phyloP scores from a whole-genome alignment of 2,797 vertebrate genomes.

The Kryptopterus vitreolus region DNA sequence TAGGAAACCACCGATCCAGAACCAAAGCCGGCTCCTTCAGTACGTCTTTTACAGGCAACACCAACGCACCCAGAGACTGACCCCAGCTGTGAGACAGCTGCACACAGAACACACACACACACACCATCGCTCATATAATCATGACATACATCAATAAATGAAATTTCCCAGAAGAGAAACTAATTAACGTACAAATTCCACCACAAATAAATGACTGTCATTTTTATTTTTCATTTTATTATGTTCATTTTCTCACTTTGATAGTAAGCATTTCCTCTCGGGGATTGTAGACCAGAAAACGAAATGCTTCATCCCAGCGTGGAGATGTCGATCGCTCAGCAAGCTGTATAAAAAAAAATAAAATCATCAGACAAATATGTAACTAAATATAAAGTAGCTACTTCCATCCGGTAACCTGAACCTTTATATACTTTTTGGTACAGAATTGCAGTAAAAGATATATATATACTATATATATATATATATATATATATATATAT shows the following conservation, averaged over 20 bases:
- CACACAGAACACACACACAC: slow-evolving; percentile 31
- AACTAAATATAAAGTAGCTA: neutral
- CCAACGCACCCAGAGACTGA: slow-evolving; percentile 74
- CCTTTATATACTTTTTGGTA: neutral
- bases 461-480: no score
- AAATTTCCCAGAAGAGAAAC: neutral
- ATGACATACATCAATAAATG: neutral
- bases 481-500: no score
- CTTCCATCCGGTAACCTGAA: neutral
- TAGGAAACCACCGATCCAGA: slow-evolving; percentile 81
- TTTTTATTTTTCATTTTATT: neutral
- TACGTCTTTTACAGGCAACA: slow-evolving; percentile 79
- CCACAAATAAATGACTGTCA: neutral
- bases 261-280: slow-evolving; percentile 78
- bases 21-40: slow-evolving; percentile 74
- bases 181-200: neutral
- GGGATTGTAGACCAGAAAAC: slow-evolving; percentile 84
- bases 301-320: slow-evolving; percentile 85
- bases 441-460: neutral
- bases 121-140: neutral
- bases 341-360: slow-evolving; percentile 66
- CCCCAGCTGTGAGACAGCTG: slow-evolving; percentile 80
- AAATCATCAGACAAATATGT: neutral
- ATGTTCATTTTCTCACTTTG: slow-evolving; percentile 74
- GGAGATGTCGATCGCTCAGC: slow-evolving; percentile 79